Evolutionary conservation across 2,797 vertebrate species (phyloP).

Genomic region (Falco novaeseelandiae): DNA sequence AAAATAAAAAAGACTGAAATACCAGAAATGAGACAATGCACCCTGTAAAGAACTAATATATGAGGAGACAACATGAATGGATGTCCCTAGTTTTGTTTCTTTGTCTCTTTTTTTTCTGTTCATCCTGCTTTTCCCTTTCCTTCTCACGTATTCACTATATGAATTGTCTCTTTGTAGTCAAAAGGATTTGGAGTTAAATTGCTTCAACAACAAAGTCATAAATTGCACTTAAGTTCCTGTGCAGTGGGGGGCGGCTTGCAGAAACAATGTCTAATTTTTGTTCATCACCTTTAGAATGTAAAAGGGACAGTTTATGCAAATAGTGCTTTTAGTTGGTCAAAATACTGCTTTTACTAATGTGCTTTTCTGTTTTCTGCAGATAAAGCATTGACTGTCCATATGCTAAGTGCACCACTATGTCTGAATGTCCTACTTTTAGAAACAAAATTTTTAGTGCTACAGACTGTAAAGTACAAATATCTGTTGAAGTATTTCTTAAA

Average conservation of each 20-base stretch:
- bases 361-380: not conserved
- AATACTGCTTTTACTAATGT: not conserved
- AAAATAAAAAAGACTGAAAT: not conserved
- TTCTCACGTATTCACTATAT: not conserved
- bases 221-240: not conserved
- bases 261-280: not conserved
- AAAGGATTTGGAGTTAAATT: not conserved
- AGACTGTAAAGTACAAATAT: not conserved
- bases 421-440: not conserved
- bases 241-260: not conserved
- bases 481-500: not conserved
- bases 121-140: not conserved
- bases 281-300: not conserved
- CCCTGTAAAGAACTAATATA: not conserved
- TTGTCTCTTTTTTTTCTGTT: not conserved
- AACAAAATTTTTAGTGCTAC: not conserved
- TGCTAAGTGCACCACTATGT: not conserved
- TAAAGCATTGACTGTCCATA: not conserved
- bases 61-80: not conserved
- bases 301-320: not conserved
- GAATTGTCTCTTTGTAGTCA: not conserved
- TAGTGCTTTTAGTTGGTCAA: not conserved
- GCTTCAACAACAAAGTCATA: not conserved
- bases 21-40: rapidly evolving
- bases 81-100: not conserved